Evolutionary conservation across 2,888 invertebrate species (phyloP).

Genomic region (Caenorhabditis becei): DNA sequence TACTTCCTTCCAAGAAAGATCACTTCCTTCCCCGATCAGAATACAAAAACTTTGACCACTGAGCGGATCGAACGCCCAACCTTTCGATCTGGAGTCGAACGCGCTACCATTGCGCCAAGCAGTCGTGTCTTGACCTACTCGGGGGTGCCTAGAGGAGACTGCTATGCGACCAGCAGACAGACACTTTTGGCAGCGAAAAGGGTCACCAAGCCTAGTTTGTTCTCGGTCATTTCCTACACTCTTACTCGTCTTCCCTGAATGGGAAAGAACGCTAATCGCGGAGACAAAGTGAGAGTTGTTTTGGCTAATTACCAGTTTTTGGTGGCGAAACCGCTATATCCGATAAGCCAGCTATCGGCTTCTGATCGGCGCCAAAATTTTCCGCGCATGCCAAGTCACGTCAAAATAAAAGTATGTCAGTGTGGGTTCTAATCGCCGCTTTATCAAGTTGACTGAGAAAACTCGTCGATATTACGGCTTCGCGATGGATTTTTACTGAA

Average conservation of each 20-base stretch:
- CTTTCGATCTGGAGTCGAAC: constrained; percentile 74
- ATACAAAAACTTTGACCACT: constrained; percentile 68
- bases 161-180: not conserved
- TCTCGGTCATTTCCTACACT: not conserved
- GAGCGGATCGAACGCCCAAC: constrained; percentile 73
- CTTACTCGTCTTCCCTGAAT: not conserved
- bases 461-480: too few relatives aligned
- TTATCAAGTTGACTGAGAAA: not conserved
- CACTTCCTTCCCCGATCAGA: not conserved
- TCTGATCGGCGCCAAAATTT: constrained; percentile 52
- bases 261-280: constrained; percentile 26
- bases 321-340: constrained; percentile 50
- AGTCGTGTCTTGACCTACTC: constrained; percentile 27
- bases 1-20: not conserved
- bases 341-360: constrained; percentile 49
- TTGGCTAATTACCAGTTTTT: constrained; percentile 61
- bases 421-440: not conserved
- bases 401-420: constrained; percentile 15
- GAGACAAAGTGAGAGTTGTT: constrained; percentile 55
- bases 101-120: constrained; percentile 75
- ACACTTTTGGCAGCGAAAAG: not conserved
- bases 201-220: not conserved
- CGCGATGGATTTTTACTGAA: too few relatives aligned
- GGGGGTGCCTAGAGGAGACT: not conserved
- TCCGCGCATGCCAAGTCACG: constrained; percentile 53